Conservation (phyloP, 1,140 invertebrate species). For the Gryon sp. region DNA sequence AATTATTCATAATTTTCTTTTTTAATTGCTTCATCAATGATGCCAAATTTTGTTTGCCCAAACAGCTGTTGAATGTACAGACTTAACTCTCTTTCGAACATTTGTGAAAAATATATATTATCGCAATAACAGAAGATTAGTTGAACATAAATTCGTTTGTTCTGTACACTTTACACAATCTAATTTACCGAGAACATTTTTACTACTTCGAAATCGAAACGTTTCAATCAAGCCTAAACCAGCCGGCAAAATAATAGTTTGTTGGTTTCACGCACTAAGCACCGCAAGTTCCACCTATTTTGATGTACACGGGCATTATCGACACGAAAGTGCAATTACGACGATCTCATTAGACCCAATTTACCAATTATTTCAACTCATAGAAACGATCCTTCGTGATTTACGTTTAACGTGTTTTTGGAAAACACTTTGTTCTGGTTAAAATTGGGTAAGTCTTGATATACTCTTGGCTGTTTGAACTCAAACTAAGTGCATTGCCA, state of each 20-base stretch:
- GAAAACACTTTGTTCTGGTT: conserved; percentile 23
- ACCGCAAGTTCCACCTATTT: conserved; percentile 21
- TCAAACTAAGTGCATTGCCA: too few relatives aligned
- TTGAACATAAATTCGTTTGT: neutral
- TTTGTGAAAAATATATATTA: too few relatives aligned
- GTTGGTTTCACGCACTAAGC: conserved; percentile 42
- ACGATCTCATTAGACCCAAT: conserved; percentile 51
- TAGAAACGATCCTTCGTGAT: conserved; percentile 37
- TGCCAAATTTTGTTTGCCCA: too few relatives aligned
- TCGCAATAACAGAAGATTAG: too few relatives aligned
- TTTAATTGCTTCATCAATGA: too few relatives aligned
- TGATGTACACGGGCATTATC: conserved; percentile 42
- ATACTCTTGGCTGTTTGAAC: too few relatives aligned
- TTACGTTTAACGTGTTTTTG: conserved; percentile 36
- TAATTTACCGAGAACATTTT: conserved; percentile 22
- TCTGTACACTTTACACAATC: neutral
- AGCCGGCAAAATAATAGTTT: conserved; percentile 36
- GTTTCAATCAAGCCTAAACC: conserved; percentile 50
- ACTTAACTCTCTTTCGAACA: too few relatives aligned
- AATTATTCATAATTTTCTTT: too few relatives aligned
- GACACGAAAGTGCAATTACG: conserved; percentile 57
- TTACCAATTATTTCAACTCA: conserved; percentile 54
- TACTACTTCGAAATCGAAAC: conserved; percentile 33
- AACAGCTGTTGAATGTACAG: too few relatives aligned
- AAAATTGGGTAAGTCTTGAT: too few relatives aligned